Evolutionary conservation across 2,113 vertebrate genomes (phyloP), one percentile per base, ranked within the genome.

Genomic region (Caranx ignobilis): DNA sequence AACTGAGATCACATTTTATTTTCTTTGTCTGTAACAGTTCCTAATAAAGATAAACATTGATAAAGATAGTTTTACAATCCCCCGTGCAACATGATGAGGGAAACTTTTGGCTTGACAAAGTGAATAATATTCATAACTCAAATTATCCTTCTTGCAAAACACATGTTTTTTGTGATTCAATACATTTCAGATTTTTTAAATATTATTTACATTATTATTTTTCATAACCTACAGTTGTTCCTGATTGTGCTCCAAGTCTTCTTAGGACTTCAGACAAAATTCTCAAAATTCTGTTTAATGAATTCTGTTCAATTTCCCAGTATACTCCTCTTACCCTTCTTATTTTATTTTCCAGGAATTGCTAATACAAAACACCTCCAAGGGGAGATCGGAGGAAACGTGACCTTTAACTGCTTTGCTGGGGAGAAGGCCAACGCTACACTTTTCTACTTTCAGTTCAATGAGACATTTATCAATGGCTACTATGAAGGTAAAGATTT

Each of bases 341-440:
- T 21, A 1, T 10, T 35, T 63, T 64, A 48, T 87, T 56, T 76
- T 60, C 5, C 79, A 90, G 87, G 41, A 37, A 6, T 7, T 41
- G 2, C 9, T 21, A 0, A 0, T 50, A 0, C 0, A 5, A 41
- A 18, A n/a, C 0, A 18, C 1, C 0, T 65, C 31, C 1, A 0
- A 32, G 82, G 79, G 11, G 43, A 87, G 39, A 43, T 90, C 32
- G 88, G 87, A 8, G 86, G 79, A 61, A 84, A 77, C 16, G 77
- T 89, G 34, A 85, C 54, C 5, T 55, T 93, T 21, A 2, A 0
- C 2, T 91, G 88, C n/a, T 50, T 78, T 0, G 1, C 6, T 0
- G 0, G 11, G 0, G 2, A 15, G 11, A 0, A 6, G 0, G 13
- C 0, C 6, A 0, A 0, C 0, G 0, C 78, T 0, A 0, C 0